A percentile compares a stretch with the other conserved stretches of the same genome.
phyloP scores from a whole-genome alignment of 2,113 vertebrate genomes.

The Syngnathoides biaculeatus region DNA sequence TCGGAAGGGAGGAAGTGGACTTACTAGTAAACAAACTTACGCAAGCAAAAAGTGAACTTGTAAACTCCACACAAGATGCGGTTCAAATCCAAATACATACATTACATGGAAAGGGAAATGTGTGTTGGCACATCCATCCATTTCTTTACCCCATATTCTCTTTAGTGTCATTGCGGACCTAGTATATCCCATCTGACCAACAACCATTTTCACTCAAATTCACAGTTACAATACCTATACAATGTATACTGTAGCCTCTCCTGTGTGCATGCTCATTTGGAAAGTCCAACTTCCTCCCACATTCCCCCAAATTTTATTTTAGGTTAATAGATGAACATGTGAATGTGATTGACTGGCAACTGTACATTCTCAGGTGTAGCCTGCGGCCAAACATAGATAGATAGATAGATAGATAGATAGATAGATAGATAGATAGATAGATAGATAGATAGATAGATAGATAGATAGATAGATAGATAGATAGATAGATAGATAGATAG shows the following conservation, averaged over 20 bases:
- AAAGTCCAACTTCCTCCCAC: background rate
- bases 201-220: background rate
- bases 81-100: too few relatives aligned
- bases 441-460: too few relatives aligned
- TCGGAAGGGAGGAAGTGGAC: too few relatives aligned
- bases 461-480: background rate
- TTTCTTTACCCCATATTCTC: background rate
- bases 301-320: background rate
- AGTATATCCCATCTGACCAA: background rate
- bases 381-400: background rate
- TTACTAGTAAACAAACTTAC: too few relatives aligned
- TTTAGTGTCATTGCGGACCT: background rate
- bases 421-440: too few relatives aligned
- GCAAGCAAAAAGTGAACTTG: too few relatives aligned
- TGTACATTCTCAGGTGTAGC: background rate
- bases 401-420: too few relatives aligned
- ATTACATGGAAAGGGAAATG: too few relatives aligned
- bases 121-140: background rate
- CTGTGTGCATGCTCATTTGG: background rate
- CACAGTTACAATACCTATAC: background rate
- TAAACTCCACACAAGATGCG: too few relatives aligned
- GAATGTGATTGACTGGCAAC: background rate
- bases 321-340: background rate
- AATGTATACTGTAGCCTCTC: background rate
- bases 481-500: too few relatives aligned